Base-by-base conservation (phyloP, 2,113 vertebrate species). In the Natator depressus region DNA sequence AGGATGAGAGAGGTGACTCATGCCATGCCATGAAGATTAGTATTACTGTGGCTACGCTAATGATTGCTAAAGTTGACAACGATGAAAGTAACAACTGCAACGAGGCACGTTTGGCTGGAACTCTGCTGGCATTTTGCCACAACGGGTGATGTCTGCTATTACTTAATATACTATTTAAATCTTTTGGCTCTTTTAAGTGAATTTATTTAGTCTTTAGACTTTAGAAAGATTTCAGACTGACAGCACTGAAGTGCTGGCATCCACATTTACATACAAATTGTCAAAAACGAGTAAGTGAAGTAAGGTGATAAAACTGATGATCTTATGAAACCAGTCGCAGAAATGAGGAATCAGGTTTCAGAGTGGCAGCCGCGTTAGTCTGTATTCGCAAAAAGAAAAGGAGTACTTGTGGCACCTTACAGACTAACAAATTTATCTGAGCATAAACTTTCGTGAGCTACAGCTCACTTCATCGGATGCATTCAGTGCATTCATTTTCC, bases 141-240 rank as follows among this genome's bases (percentile, higher is more conserved):
- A 51, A 79, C 78, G 9, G 46, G 46, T 57, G 87, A 75, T 65
- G 80, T 65, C 88, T 93, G 91, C 76, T 85, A n/a, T 84, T 89
- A 96, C 93, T 65, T 90, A 94, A 90, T 11, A 49, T 51, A 53
- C 72, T 90, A 57, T 95, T 91, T 85, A 59, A 81, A 91, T 29
- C 25, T 78, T n/a, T 17, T 65, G 29, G 24, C 31, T 95, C 54
- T 93, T 90, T 75, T 54, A 94, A 91, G 82, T 90, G 46, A 87
- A 85, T 11, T 6, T 49, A 72, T 72, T 84, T 27, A 82, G 81
- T 78, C 55, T 55, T 91, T 95, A 82, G 42, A 42, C 42, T 42
- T 42, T 42, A 47, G 76, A 88, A 79, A 31, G 42, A 75, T 35
- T 94, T 75, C 2, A 87, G 78, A 79, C 47, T 85, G 27, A 85